These are phyloP conservation scores for Columba guinea DNA, from an alignment of 2,797 vertebrate genomes.

Conservation along the genomic window DNA sequence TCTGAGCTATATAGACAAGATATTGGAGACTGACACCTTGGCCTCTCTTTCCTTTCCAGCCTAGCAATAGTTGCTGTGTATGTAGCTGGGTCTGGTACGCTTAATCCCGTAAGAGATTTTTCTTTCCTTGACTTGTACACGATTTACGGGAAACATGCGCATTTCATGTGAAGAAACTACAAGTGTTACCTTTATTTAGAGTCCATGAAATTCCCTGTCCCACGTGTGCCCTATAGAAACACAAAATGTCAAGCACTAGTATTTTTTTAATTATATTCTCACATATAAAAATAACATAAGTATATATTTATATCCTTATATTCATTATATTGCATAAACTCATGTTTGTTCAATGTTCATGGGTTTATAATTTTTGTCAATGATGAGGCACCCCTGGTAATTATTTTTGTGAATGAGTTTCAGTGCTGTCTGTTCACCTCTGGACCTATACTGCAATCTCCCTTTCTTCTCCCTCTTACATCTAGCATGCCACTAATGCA, in stretches of 20 bases:
- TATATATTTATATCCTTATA: not conserved
- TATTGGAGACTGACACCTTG: not conserved
- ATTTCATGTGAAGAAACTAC: not conserved
- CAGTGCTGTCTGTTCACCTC: not conserved
- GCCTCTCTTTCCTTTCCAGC: not conserved
- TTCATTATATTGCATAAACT: not conserved
- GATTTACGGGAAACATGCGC: not conserved
- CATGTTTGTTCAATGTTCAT: not conserved
- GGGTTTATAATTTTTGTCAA: not conserved
- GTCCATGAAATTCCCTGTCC: not conserved
- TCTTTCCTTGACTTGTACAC: not conserved
- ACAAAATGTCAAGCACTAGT: not conserved
- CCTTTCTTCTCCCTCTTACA: not conserved
- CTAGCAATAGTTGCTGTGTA: constrained; percentile 14
- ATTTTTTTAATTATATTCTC: not conserved
- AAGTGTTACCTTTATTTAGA: not conserved
- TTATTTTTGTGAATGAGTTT: not conserved
- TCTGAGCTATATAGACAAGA: not conserved
- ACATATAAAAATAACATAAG: not conserved
- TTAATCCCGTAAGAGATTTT: constrained; percentile 4
- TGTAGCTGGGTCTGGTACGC: not conserved
- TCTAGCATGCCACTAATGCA: not conserved
- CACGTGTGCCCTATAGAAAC: not conserved
- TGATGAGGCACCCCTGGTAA: not conserved
- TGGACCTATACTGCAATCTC: not conserved